These are phyloP conservation scores for Micromussa lordhowensis DNA, from an alignment of 92 coral and sea anemone genomes.

Conservation along the genomic window DNA sequence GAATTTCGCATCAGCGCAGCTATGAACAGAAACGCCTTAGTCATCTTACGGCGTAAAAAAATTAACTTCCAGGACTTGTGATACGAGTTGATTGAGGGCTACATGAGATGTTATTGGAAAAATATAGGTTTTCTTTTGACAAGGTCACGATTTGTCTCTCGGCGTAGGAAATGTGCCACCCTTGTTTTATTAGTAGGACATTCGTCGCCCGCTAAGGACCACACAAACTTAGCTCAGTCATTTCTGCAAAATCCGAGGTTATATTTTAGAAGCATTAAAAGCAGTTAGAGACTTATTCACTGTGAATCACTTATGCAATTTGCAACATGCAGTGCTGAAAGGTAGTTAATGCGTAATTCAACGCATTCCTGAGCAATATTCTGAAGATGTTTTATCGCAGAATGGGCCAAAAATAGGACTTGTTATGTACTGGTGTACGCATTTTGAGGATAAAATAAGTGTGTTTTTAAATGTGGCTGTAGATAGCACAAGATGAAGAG, in stretches of 20 bases:
- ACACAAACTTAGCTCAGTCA: background rate
- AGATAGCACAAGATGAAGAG: background rate
- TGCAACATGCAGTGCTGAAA: background rate
- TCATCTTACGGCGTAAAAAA: background rate
- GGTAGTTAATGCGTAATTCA: background rate
- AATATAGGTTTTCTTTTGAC: background rate
- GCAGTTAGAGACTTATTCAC: background rate
- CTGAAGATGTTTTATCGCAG: background rate
- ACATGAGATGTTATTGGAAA: background rate
- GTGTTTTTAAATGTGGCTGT: background rate
- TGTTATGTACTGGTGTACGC: background rate
- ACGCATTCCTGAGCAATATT: background rate
- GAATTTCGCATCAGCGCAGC: background rate
- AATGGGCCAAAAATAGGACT: background rate
- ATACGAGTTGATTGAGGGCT: background rate
- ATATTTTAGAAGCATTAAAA: background rate
- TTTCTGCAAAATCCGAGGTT: background rate
- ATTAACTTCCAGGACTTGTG: background rate
- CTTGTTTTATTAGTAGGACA: background rate
- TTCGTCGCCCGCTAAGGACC: background rate
- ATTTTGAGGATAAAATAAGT: background rate
- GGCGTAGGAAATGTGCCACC: background rate
- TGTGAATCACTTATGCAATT: background rate
- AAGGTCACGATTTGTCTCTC: background rate
- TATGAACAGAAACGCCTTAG: background rate